Conservation (phyloP, 2,113 vertebrate species). For the Hiodon alosoides region DNA sequence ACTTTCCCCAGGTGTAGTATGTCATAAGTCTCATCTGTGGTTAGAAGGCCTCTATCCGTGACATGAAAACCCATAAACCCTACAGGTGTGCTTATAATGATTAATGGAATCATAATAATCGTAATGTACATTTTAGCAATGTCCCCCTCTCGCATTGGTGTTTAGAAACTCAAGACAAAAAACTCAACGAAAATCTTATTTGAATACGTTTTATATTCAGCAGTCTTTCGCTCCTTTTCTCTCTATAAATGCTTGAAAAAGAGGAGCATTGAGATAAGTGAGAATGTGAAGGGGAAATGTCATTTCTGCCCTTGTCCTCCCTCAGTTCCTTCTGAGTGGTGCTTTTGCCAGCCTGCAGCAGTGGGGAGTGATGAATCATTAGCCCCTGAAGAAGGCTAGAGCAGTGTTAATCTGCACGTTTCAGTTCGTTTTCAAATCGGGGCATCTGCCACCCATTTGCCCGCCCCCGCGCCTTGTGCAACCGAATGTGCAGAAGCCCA, state of each 20-base stretch:
- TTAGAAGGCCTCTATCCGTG: too few relatives aligned
- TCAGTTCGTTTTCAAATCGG: conserved; percentile 54
- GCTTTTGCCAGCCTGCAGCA: conserved; percentile 44
- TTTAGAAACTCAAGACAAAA: too few relatives aligned
- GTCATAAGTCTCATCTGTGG: too few relatives aligned
- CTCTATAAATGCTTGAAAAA: background rate
- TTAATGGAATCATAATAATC: too few relatives aligned
- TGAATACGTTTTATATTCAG: background rate
- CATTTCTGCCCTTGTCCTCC: background rate
- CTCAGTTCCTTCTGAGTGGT: background rate
- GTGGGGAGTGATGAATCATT: conserved; percentile 53
- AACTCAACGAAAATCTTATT: too few relatives aligned
- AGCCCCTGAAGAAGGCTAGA: conserved; percentile 39
- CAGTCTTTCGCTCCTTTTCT: background rate
- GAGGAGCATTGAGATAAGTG: background rate
- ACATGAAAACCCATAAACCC: too few relatives aligned
- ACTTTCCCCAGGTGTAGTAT: too few relatives aligned
- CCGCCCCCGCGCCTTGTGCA: conserved; percentile 46
- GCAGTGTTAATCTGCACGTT: conserved; percentile 66
- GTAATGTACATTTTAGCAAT: too few relatives aligned
- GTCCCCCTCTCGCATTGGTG: too few relatives aligned
- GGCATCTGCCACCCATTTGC: background rate
- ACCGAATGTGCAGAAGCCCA: too few relatives aligned
- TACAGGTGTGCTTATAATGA: too few relatives aligned
- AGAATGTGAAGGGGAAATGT: background rate